A percentile compares a stretch with the other conserved stretches of the same genome.
These are phyloP conservation scores for Euglossa dilemma DNA, from an alignment of 1,140 invertebrate genomes.

Conservation along the genomic window DNA sequence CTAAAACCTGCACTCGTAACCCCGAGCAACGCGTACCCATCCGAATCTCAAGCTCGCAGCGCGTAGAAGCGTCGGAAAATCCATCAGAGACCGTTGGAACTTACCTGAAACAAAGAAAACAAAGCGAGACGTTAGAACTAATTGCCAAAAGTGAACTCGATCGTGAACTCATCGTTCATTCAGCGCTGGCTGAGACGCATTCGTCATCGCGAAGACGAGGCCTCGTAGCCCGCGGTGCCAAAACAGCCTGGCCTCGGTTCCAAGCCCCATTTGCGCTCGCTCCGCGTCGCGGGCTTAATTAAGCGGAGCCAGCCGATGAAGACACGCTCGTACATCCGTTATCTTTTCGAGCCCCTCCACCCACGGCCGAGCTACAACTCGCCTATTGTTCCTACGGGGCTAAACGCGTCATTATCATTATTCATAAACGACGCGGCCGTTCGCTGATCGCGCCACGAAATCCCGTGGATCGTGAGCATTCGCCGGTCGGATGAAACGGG, in stretches of 20 bases:
- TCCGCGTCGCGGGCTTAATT: constrained; percentile 59
- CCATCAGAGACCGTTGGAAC: background rate
- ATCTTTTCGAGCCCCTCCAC: constrained; percentile 63
- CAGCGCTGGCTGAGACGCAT: background rate
- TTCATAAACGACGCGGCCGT: constrained; percentile 68
- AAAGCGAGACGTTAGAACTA: background rate
- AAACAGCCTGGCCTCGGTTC: background rate
- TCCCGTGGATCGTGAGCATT: background rate
- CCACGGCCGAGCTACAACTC: constrained; percentile 58
- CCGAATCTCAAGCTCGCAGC: no score
- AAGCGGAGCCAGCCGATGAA: constrained; percentile 55
- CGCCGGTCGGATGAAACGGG: background rate
- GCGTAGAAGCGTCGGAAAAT: no score
- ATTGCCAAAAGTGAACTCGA: background rate
- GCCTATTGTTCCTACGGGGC: constrained; percentile 65
- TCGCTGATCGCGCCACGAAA: constrained; percentile 23
- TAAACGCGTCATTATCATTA: constrained; percentile 69
- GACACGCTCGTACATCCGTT: constrained; percentile 63
- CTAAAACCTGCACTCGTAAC: no score
- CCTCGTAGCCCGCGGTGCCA: background rate
- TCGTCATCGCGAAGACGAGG: constrained; percentile 26
- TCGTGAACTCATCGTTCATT: background rate
- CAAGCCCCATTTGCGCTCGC: constrained; percentile 45
- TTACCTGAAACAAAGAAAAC: constrained; percentile 41
- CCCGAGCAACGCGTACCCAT: no score